Evolutionary conservation across 2,113 vertebrate genomes (phyloP), one percentile per base, ranked within the genome.

Genomic region (Bostrychus sinensis): DNA sequence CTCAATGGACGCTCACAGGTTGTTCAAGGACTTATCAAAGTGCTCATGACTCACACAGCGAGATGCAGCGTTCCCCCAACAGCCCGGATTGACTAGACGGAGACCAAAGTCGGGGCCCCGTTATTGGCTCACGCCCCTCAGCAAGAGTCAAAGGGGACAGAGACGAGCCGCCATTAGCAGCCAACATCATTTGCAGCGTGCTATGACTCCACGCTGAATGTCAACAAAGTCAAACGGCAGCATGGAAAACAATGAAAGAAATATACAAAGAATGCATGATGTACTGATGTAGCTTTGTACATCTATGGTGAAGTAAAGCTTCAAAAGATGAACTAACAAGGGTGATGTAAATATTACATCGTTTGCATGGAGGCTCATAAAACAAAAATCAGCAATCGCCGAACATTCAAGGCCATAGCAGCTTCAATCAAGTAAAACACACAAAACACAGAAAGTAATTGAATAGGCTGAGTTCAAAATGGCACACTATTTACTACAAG

Each of bases 11-110:
- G 43, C 55, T 65, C 54, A 10, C 69, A 41, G 76, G 78, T 82
- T 77, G 61, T 66, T 75, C 66, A 83, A 77, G 78, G 78, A 75
- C 76, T 72, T 66, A 69, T 80, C 38, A 74, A 72, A 70, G 57
- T 32, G 2, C 46, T 61, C 53, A 59, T 81, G 72, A 76, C 62
- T 79, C 75, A 66, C 60, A 41, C 77, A 66, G 68, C 54, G 2
- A 77, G 67, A 68, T 62, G 62, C 66, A 61, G 65, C 62, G 46
- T 62, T 53, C 69, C 82, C 56, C 83, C 51, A 45, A 19, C 58
- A 43, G 65, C 70, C 70, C 36, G 37, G 65, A 83, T 58, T 57
- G 65, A 84, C 70, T 55, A 45, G 70, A 65, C 75, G 36, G 22
- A 2, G 22, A 25, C 61, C 53, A 59, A 54, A 64, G 74, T 46